A percentile compares a stretch with the other conserved stretches of the same genome.
These are phyloP conservation scores for Acanthopagrus latus DNA, from an alignment of 2,797 vertebrate species.

Conservation along the genomic window DNA sequence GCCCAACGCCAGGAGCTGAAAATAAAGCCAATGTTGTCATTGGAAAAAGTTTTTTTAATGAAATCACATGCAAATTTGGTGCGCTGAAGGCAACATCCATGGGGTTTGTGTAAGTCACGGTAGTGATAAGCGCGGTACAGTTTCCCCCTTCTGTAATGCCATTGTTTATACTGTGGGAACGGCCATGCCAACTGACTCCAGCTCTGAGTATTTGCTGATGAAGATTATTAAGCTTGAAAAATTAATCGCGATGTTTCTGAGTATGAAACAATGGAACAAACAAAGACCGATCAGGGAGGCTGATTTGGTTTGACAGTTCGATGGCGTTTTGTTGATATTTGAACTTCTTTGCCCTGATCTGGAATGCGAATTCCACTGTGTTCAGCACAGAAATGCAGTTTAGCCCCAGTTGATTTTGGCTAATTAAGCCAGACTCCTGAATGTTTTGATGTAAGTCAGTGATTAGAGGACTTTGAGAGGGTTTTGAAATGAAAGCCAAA, in stretches of 20 bases:
- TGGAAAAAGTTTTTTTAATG: constrained; percentile 46
- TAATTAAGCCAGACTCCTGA: constrained; percentile 76
- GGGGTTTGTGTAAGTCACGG: constrained; percentile 67
- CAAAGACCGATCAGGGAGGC: constrained; percentile 32
- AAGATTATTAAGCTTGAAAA: constrained; percentile 66
- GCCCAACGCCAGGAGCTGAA: constrained; percentile 50
- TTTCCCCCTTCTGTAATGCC: constrained; percentile 20
- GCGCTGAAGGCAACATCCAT: constrained; percentile 53
- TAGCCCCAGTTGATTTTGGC: constrained; percentile 70
- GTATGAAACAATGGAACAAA: constrained; percentile 53
- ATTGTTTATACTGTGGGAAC: constrained; percentile 67
- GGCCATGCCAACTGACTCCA: constrained; percentile 32
- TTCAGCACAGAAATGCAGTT: constrained; percentile 51
- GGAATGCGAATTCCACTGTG: constrained; percentile 66
- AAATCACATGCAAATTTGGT: constrained; percentile 69
- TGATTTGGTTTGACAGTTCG: constrained; percentile 70
- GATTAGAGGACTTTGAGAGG: constrained; percentile 73
- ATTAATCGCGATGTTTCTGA: constrained; percentile 66
- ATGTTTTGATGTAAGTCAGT: constrained; percentile 77
- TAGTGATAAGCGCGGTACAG: constrained; percentile 46
- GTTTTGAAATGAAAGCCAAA: constrained; percentile 70
- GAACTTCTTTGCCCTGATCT: constrained; percentile 45
- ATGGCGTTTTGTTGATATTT: constrained; percentile 69
- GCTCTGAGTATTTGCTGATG: constrained; percentile 68
- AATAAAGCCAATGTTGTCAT: constrained; percentile 60